Conservation (phyloP, 2,888 invertebrate genomes). For the Troides aeacus region DNA sequence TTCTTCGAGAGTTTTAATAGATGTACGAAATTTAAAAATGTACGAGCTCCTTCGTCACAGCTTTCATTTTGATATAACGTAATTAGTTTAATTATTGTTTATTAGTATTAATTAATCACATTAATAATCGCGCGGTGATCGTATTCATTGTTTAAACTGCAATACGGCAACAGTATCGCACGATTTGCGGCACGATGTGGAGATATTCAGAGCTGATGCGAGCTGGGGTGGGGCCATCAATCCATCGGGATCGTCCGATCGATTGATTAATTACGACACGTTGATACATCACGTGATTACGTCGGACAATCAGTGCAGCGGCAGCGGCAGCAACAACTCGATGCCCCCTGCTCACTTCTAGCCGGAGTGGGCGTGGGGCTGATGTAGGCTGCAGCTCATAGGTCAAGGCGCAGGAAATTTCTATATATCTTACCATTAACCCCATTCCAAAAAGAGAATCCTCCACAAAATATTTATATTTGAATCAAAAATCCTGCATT, state of each 20-base stretch:
- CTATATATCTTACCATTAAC: no score
- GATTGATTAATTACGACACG: slow-evolving; percentile 40
- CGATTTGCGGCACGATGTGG: slow-evolving; percentile 19
- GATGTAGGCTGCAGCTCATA: no score
- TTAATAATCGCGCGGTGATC: not conserved
- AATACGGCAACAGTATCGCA: slow-evolving; percentile 10
- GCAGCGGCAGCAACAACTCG: slow-evolving; percentile 11
- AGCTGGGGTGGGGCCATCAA: slow-evolving; percentile 38
- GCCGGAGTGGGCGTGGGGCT: not conserved
- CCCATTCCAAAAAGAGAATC: no score
- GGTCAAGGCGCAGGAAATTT: no score
- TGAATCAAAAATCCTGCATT: no score
- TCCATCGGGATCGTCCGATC: slow-evolving; percentile 33
- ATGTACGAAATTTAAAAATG: no score
- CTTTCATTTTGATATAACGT: no score
- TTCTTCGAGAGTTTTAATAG: no score
- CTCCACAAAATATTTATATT: no score
- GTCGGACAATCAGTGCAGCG: slow-evolving; percentile 22
- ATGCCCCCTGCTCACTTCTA: slow-evolving; percentile 27
- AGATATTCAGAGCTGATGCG: slow-evolving; percentile 32
- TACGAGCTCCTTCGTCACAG: no score
- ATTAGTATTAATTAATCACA: no score
- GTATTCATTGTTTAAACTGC: slow-evolving; percentile 7
- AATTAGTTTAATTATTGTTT: no score
- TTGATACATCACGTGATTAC: slow-evolving; percentile 28